Evolutionary conservation across 2,797 vertebrate species (phyloP).

Genomic region (Poeciliopsis paucimaculata): DNA sequence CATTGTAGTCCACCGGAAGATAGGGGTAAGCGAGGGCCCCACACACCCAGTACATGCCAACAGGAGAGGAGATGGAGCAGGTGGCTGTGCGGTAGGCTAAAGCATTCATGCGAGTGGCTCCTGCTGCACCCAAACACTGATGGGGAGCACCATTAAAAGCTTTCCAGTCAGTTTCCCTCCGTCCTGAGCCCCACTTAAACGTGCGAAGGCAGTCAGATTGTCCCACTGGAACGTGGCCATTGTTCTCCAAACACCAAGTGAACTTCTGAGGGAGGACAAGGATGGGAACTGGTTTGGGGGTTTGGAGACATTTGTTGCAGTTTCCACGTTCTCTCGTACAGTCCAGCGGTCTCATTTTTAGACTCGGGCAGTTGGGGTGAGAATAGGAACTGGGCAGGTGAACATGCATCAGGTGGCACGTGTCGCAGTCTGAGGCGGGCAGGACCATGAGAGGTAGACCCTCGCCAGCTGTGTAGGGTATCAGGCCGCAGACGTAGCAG

Average conservation of each 20-base stretch:
- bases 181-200: conserved; percentile 37
- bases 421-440: conserved; percentile 61
- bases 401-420: conserved; percentile 60
- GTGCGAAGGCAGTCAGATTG: conserved; percentile 51
- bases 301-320: conserved; percentile 47
- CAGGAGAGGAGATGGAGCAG: conserved; percentile 65
- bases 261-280: conserved; percentile 46
- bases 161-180: neutral
- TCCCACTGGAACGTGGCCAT: conserved; percentile 33
- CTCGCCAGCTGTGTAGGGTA: conserved; percentile 57
- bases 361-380: conserved; percentile 22
- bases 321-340: conserved; percentile 33
- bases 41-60: conserved; percentile 68
- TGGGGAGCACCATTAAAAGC: conserved; percentile 22
- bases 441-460: conserved; percentile 68
- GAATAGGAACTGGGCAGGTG: conserved; percentile 29
- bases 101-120: conserved; percentile 21
- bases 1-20: conserved; percentile 62
- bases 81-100: conserved; percentile 36
- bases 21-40: conserved; percentile 51
- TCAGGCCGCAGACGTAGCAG: conserved; percentile 63
- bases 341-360: conserved; percentile 55
- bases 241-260: conserved; percentile 62
- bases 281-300: conserved; percentile 52
- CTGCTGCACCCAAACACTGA: conserved; percentile 45